These are phyloP conservation scores for Timandra comae DNA, from an alignment of 2,888 invertebrate genomes.

Conservation along the genomic window DNA sequence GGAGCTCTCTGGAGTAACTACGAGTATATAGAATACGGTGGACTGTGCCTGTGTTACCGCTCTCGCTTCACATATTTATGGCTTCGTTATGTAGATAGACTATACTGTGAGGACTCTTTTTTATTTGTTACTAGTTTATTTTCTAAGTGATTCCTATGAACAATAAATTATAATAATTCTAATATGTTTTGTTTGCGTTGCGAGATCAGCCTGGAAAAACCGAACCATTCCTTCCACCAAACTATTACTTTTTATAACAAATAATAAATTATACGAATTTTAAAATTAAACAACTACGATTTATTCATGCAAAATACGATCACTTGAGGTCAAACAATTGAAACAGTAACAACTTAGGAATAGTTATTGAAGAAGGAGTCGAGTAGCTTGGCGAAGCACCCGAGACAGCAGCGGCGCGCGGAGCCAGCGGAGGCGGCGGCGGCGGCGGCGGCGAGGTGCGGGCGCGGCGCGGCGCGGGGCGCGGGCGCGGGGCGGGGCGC, in stretches of 20 bases:
- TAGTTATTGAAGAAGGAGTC: conserved; percentile 56
- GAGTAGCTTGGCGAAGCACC: conserved; percentile 49
- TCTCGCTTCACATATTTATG: conserved; percentile 17
- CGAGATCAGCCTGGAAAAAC: too few species aligned
- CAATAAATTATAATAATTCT: conserved; percentile 22
- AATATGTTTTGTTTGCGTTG: too few species aligned
- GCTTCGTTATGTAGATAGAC: conserved; percentile 18
- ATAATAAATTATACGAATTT: too few species aligned
- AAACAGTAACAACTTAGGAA: too few species aligned
- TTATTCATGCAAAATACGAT: too few species aligned
- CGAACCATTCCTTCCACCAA: too few species aligned
- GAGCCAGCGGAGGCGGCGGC: conserved; percentile 13
- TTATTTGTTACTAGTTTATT: conserved; percentile 21
- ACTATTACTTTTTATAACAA: too few species aligned
- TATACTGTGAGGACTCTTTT: conserved; percentile 14
- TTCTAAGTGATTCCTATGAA: conserved; percentile 21
- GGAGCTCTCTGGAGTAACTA: too few species aligned
- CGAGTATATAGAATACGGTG: conserved; percentile 1
- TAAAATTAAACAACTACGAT: too few species aligned
- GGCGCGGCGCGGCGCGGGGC: conserved; percentile 1
- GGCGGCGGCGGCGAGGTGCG: conserved; percentile 6
- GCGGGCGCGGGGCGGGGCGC: neutral
- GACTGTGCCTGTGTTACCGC: conserved; percentile 5
- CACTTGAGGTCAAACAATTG: too few species aligned
- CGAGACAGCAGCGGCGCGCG: conserved; percentile 36